Evolutionary conservation across 2,797 vertebrate genomes (phyloP), one percentile per base, ranked within the genome.

Genomic region (Cercopithecus hamlyni): DNA sequence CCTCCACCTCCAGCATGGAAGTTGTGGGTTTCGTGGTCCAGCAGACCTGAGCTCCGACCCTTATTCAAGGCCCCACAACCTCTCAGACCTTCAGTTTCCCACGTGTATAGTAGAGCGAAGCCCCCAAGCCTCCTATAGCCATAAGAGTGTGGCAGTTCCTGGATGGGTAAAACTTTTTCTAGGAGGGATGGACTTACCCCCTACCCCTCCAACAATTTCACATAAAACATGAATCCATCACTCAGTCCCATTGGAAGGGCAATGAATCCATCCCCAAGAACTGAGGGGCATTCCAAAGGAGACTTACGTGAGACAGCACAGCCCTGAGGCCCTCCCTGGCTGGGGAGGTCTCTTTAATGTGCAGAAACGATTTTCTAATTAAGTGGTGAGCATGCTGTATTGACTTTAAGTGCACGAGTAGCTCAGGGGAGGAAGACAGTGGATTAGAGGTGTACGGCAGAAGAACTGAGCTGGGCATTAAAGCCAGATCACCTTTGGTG

Each of bases 281-380:
- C 52, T 33, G 13, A 2, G 0, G 73, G 75, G 20, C 50, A 20
- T 27, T 72, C 90, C n/a, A 36, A 72, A 73, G 64, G 48, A 93
- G 67, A 36, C 13, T 36, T 0, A 1, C 0, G 12, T 27, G n/a
- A 30, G 48, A 75, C 7, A 24, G n/a, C 57, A 27, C 0, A 22
- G 52, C 45, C 67, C 88, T 11, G 15, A 20, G 41, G 77, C 30
- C 19, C 72, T 72, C 55, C 55, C 43, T 27, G 22, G 80, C 70
- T 10, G 36, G 55, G 48, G 24, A 9, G 81, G 70, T 30, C 87
- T 48, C 92, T 58, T 41, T 17, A 81, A 90, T 15, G 39, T 1
- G 0, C 3, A 52, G 58, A 67, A 97, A 97, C 0, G 19, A 97
- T 94, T 96, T 96, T 86, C 95, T 94, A 94, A 94, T 96, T 81